Percentiles rank a stretch among this genome's conserved stretches.
These are phyloP conservation scores for Mesaphorura yosii DNA, from an alignment of 1,140 invertebrate genomes.

Conservation along the genomic window DNA sequence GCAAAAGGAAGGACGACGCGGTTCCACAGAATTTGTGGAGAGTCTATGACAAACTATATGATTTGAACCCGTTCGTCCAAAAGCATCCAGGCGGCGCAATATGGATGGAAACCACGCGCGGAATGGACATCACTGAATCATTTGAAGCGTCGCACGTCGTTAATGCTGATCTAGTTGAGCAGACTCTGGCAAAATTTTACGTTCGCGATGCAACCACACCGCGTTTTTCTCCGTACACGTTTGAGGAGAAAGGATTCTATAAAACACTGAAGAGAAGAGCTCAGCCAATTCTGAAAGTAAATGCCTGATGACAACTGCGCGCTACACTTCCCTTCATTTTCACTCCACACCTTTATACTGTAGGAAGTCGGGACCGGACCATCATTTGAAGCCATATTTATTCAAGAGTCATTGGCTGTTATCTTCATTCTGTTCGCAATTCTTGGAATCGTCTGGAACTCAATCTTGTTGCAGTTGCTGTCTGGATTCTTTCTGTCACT, in stretches of 20 bases:
- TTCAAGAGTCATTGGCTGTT: slow-evolving; percentile 27
- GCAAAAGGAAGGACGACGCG: slow-evolving; percentile 29
- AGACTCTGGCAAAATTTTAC: slow-evolving; percentile 29
- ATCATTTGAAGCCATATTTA: slow-evolving; percentile 17
- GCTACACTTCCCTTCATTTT: slow-evolving; percentile 11
- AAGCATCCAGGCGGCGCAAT: slow-evolving; percentile 33
- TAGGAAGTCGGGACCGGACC: slow-evolving; percentile 32
- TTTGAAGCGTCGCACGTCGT: slow-evolving; percentile 32
- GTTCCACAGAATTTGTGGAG: slow-evolving; percentile 32
- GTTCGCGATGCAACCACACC: slow-evolving; percentile 20
- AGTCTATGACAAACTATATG: slow-evolving; percentile 34
- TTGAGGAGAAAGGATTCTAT: slow-evolving; percentile 29
- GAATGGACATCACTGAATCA: slow-evolving; percentile 34
- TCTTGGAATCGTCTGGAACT: slow-evolving; percentile 7
- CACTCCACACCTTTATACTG: slow-evolving; percentile 10
- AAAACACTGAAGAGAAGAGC: slow-evolving; percentile 25
- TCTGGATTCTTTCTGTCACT: slow-evolving; percentile 46
- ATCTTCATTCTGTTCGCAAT: slow-evolving; percentile 15
- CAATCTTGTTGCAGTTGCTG: slow-evolving; percentile 31
- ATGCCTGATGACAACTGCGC: slow-evolving; percentile 26
- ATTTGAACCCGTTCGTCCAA: slow-evolving; percentile 31
- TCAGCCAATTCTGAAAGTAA: slow-evolving; percentile 29
- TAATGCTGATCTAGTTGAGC: slow-evolving; percentile 19
- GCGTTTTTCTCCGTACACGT: slow-evolving; percentile 29
- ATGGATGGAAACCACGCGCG: slow-evolving; percentile 32